Percentiles rank a stretch among this genome's conserved stretches.
Evolutionary conservation across 2,113 vertebrate species (phyloP).

Genomic region (Platichthys flesus): DNA sequence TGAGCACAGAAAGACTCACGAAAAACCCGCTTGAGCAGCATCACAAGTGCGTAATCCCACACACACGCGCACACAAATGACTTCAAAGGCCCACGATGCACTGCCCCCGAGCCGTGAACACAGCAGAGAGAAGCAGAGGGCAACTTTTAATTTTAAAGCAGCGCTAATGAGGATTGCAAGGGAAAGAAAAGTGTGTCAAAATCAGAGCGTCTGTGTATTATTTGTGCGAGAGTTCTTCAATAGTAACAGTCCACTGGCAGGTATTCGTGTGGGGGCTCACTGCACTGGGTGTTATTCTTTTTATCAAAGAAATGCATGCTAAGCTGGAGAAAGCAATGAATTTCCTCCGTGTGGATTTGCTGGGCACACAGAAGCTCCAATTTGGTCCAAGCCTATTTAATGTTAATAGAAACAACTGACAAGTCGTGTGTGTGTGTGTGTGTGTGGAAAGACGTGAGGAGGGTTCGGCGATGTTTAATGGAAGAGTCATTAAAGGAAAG

Average conservation of each 20-base stretch:
- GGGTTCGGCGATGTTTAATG: not conserved
- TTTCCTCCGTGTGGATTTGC: conserved; percentile 20
- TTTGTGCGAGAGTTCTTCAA: conserved; percentile 12
- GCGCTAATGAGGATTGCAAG: conserved; percentile 68
- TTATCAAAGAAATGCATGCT: conserved; percentile 16
- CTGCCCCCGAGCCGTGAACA: conserved; percentile 54
- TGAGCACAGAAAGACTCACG: not conserved
- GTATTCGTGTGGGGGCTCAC: conserved; percentile 35
- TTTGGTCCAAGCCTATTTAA: conserved; percentile 10
- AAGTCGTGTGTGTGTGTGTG: not conserved
- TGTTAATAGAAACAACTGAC: conserved; percentile 19
- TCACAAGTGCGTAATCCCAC: not conserved
- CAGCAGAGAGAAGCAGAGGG: conserved; percentile 49
- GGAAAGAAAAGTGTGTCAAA: conserved; percentile 36
- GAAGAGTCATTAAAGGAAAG: conserved; percentile 25
- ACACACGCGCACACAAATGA: conserved; percentile 14
- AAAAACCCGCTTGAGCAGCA: not conserved
- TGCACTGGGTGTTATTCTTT: conserved; percentile 8
- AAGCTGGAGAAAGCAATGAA: conserved; percentile 34
- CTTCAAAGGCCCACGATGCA: conserved; percentile 62
- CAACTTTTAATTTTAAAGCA: conserved; percentile 72
- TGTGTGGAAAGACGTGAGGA: not conserved
- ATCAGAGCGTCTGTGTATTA: conserved; percentile 8
- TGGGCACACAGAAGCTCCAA: not conserved
- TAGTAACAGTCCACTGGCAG: conserved; percentile 35